Conservation (phyloP, 2,888 invertebrate genomes). For the Synanthedon andrenaeformis region DNA sequence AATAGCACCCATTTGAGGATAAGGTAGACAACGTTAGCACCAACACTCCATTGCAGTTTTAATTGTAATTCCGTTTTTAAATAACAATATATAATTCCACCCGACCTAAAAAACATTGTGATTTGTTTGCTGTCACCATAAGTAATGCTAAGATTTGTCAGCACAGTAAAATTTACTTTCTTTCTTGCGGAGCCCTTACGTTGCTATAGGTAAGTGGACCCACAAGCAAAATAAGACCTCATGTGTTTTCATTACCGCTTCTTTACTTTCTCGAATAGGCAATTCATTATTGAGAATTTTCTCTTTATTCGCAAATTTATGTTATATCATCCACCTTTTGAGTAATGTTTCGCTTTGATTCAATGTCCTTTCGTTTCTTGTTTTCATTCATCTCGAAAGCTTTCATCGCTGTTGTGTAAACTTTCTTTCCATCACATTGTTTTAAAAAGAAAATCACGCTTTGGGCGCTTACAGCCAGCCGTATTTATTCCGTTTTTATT, state of each 20-base stretch:
- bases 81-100: conserved; percentile 10
- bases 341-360: conserved; percentile 71
- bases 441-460: conserved; percentile 22
- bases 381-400: conserved; percentile 35
- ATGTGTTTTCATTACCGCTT: conserved; percentile 47
- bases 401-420: conserved; percentile 30
- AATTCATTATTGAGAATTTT: conserved; percentile 23
- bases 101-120: conserved; percentile 10
- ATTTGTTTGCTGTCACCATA: conserved; percentile 37
- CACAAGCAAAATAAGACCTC: conserved; percentile 43
- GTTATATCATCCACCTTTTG: conserved; percentile 42
- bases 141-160: conserved; percentile 42
- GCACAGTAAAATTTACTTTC: conserved; percentile 69
- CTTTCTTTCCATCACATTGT: conserved; percentile 16
- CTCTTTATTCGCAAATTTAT: conserved; percentile 41
- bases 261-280: conserved; percentile 24
- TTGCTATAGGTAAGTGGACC: conserved; percentile 68
- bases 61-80: conserved; percentile 4
- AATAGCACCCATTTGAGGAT: conserved; percentile 3
- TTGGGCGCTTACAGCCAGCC: conserved; percentile 26
- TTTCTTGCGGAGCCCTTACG: conserved; percentile 71
- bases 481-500: conserved; percentile 3
- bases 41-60: conserved; percentile 6
- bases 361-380: conserved; percentile 35
- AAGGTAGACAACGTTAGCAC: conserved; percentile 8